Conservation (phyloP, 2,797 vertebrate species). For the Diceros bicornis region DNA sequence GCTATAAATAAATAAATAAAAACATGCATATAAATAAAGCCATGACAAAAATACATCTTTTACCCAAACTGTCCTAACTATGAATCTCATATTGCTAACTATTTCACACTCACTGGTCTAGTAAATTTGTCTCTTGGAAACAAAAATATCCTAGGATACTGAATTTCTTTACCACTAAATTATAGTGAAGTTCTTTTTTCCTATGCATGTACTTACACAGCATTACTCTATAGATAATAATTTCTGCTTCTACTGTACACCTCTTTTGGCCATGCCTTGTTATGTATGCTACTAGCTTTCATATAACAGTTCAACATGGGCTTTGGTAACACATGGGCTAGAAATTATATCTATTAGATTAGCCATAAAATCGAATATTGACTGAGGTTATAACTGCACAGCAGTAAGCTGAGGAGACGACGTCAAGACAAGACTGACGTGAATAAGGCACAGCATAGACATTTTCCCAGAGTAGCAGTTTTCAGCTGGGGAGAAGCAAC, state of each 20-base stretch:
- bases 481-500: background rate
- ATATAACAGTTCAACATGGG: background rate
- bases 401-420: background rate
- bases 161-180: conserved; percentile 59
- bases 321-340: conserved; percentile 5
- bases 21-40: background rate
- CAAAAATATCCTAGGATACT: conserved; percentile 46
- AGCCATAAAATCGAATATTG: conserved; percentile 5
- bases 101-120: conserved; percentile 42
- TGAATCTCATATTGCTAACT: background rate
- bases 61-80: conserved; percentile 36
- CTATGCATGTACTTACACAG: background rate
- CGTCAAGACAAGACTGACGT: background rate
- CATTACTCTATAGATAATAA: background rate
- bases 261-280: background rate
- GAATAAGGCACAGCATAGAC: background rate
- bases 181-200: conserved; percentile 23
- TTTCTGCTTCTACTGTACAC: conserved; percentile 14
- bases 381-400: background rate
- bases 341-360: background rate
- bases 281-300: background rate
- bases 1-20: conserved; percentile 90
- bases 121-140: conserved; percentile 1
- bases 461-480: background rate
- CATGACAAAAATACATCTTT: conserved; percentile 41